phyloP scores from a whole-genome alignment of 2,888 invertebrate genomes.

The Endomychus coccineus region DNA sequence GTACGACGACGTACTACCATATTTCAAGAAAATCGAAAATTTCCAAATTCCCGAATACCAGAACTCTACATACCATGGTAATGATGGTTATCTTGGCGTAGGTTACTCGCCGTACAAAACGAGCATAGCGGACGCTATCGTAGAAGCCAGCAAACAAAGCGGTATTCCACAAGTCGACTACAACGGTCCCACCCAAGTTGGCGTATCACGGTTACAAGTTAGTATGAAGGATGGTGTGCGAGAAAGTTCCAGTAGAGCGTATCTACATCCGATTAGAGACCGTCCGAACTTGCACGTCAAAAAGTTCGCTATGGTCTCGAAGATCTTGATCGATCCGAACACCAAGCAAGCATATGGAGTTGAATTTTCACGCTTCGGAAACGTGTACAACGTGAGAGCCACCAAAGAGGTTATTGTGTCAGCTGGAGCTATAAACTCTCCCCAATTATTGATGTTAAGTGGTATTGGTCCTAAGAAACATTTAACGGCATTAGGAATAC shows the following conservation, averaged over 20 bases:
- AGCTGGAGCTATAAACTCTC: constrained; percentile 61
- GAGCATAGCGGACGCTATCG: constrained; percentile 54
- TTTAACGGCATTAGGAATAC: constrained; percentile 38
- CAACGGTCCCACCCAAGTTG: constrained; percentile 53
- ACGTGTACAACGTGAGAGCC: constrained; percentile 38
- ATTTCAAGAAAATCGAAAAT: constrained; percentile 77
- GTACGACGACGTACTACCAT: constrained; percentile 69
- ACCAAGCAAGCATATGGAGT: constrained; percentile 44
- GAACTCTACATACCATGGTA: constrained; percentile 45
- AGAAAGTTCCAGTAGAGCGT: constrained; percentile 47
- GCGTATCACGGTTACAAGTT: constrained; percentile 49
- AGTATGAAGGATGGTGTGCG: constrained; percentile 47
- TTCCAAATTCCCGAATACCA: constrained; percentile 72
- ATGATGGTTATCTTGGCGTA: constrained; percentile 51
- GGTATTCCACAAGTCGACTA: constrained; percentile 61
- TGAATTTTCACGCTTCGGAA: constrained; percentile 39
- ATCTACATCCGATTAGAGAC: constrained; percentile 42
- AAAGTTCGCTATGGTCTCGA: constrained; percentile 46
- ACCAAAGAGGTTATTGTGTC: constrained; percentile 53
- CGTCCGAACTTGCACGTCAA: constrained; percentile 49
- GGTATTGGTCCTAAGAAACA: constrained; percentile 49
- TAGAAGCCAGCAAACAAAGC: constrained; percentile 55
- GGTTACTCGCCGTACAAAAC: constrained; percentile 53
- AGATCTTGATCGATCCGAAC: constrained; percentile 41
- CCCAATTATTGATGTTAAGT: constrained; percentile 72